Conservation (phyloP, 2,797 vertebrate species). For the Meda fulgida region DNA sequence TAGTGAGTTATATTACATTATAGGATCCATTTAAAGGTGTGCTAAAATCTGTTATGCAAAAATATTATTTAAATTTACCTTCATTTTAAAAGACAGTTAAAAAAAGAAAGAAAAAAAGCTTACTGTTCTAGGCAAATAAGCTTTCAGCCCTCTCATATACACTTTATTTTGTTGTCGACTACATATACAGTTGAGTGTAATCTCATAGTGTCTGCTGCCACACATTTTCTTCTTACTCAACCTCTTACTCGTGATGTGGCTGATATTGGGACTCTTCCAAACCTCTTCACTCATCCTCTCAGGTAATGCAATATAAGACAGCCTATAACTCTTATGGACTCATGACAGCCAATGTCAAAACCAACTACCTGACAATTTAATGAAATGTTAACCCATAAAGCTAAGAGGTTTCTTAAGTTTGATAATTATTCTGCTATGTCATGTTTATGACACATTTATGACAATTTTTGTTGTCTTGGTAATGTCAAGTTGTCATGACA, state of each 20-base stretch:
- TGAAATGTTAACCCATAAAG: too few relatives aligned
- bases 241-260: conserved; percentile 8
- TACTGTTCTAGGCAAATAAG: neutral
- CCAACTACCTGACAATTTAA: too few relatives aligned
- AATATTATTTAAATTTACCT: neutral
- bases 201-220: neutral
- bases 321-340: too few relatives aligned
- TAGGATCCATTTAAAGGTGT: neutral
- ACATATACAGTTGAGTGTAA: neutral
- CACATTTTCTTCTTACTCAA: neutral
- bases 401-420: too few relatives aligned
- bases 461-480: too few relatives aligned
- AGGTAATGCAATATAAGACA: conserved; percentile 21
- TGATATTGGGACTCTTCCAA: conserved; percentile 3
- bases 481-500: too few relatives aligned
- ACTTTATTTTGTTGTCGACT: neutral
- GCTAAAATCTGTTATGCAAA: neutral
- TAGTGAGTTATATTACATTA: neutral
- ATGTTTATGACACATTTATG: too few relatives aligned
- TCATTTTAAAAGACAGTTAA: too few relatives aligned
- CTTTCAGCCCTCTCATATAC: neutral
- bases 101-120: too few relatives aligned
- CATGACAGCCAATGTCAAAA: too few relatives aligned
- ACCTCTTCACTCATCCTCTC: conserved; percentile 18
- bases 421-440: too few relatives aligned